A percentile compares a stretch with the other conserved stretches of the same genome.
These are phyloP conservation scores for Cataglyphis rosenhaueri DNA, from an alignment of 2,888 invertebrate species.

Conservation along the genomic window DNA sequence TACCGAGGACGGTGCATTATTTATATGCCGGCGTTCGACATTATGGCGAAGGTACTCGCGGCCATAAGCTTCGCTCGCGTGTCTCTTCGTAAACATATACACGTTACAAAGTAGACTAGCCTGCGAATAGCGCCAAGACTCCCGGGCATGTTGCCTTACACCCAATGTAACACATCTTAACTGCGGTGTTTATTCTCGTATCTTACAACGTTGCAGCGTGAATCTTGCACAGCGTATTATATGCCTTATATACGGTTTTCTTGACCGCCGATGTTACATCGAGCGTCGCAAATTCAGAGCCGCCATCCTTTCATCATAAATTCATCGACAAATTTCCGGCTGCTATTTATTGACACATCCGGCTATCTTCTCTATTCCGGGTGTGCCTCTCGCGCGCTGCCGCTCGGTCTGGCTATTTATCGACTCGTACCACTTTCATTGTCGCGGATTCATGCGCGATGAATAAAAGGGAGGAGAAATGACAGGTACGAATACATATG, in stretches of 20 bases:
- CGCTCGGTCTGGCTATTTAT: constrained; percentile 38
- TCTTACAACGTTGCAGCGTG: constrained; percentile 8
- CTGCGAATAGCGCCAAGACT: constrained; percentile 3
- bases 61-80: constrained; percentile 27
- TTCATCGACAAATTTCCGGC: constrained; percentile 30
- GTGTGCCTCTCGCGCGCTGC: constrained; percentile 6
- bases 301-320: not conserved
- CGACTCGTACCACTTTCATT: constrained; percentile 51
- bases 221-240: constrained; percentile 17
- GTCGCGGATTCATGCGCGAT: constrained; percentile 41
- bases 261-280: constrained; percentile 13
- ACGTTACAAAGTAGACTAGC: constrained; percentile 6
- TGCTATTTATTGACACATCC: constrained; percentile 41
- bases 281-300: constrained; percentile 20
- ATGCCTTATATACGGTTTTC: not conserved
- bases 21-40: constrained; percentile 62
- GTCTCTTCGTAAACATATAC: constrained; percentile 18
- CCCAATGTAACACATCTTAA: constrained; percentile 27
- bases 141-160: constrained; percentile 13
- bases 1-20: constrained; percentile 64
- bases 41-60: constrained; percentile 56
- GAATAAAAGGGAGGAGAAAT: constrained; percentile 34
- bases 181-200: constrained; percentile 60
- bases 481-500: constrained; percentile 29
- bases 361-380: constrained; percentile 34